These are phyloP conservation scores for Cygnus atratus DNA, from an alignment of 2,113 vertebrate species.

Conservation along the genomic window DNA sequence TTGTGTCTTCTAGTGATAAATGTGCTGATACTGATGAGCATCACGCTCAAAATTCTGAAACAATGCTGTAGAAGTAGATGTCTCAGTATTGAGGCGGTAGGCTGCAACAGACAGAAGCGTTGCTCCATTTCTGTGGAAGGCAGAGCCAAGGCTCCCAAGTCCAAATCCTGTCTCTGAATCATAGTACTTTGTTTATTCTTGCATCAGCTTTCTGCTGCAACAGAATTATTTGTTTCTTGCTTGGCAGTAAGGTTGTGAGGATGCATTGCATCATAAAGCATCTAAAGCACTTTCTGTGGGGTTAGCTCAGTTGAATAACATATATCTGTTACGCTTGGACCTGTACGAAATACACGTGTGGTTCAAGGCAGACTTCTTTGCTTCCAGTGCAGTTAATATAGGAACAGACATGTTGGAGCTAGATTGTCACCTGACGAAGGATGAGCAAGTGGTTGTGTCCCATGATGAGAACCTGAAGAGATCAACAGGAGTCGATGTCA, in stretches of 20 bases:
- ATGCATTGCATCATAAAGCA: neutral
- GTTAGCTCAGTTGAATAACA: neutral
- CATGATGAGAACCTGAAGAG: conserved; percentile 91
- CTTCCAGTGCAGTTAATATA: conserved; percentile 86
- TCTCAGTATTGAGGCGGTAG: neutral
- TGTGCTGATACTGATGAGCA: neutral
- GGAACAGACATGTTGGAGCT: conserved; percentile 98
- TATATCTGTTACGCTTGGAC: neutral
- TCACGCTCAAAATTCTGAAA: neutral
- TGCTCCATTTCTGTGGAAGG: neutral
- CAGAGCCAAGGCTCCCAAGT: rapidly evolving
- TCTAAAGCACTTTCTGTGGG: neutral
- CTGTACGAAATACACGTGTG: neutral
- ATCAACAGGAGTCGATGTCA: conserved; percentile 85
- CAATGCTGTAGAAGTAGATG: neutral
- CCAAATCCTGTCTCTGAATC: neutral
- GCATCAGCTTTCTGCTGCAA: neutral
- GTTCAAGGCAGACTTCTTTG: neutral
- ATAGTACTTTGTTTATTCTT: neutral
- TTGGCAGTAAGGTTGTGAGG: neutral
- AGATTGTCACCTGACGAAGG: conserved; percentile 96
- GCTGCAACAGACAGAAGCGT: neutral
- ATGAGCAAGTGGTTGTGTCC: conserved; percentile 93
- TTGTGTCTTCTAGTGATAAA: neutral
- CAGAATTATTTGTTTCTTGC: neutral